phyloP scores from a whole-genome alignment of 2,113 vertebrate genomes.

The Sitta europaea region DNA sequence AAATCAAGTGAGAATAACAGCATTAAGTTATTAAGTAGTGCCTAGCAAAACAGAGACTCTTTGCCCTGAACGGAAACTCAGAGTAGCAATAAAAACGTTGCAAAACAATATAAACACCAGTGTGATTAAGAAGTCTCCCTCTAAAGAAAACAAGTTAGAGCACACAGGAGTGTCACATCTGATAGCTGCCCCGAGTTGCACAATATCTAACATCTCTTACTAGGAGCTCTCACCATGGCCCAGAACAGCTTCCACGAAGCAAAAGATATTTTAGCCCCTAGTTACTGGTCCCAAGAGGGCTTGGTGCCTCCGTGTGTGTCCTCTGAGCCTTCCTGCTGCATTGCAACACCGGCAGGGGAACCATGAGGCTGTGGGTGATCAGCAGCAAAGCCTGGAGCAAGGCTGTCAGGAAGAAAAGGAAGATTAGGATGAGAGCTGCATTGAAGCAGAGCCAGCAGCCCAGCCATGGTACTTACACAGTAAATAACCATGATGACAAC shows the following conservation, averaged over 20 bases:
- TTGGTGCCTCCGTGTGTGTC: rapidly evolving
- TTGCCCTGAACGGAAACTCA: neutral
- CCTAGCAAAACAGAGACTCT: neutral
- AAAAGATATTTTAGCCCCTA: neutral
- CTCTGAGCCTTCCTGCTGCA: neutral
- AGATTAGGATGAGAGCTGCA: neutral
- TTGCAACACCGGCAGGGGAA: neutral
- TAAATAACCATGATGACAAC: neutral
- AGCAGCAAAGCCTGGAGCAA: neutral
- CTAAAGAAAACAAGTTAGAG: constrained; percentile 29
- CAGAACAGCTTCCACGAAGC: neutral
- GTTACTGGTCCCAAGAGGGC: neutral
- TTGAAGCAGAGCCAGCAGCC: neutral
- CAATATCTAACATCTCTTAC: neutral
- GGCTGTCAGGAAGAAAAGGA: neutral
- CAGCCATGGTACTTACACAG: neutral
- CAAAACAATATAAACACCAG: neutral
- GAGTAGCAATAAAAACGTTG: neutral
- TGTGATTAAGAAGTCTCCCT: neutral
- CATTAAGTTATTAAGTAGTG: neutral
- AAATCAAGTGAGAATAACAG: neutral
- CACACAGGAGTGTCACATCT: neutral
- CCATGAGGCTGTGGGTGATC: neutral
- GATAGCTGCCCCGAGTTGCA: neutral
- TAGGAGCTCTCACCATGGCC: neutral